A percentile compares a stretch with the other conserved stretches of the same genome.
phyloP scores from a whole-genome alignment of 2,888 invertebrate species.

The Chalcosyrphus nemorum region DNA sequence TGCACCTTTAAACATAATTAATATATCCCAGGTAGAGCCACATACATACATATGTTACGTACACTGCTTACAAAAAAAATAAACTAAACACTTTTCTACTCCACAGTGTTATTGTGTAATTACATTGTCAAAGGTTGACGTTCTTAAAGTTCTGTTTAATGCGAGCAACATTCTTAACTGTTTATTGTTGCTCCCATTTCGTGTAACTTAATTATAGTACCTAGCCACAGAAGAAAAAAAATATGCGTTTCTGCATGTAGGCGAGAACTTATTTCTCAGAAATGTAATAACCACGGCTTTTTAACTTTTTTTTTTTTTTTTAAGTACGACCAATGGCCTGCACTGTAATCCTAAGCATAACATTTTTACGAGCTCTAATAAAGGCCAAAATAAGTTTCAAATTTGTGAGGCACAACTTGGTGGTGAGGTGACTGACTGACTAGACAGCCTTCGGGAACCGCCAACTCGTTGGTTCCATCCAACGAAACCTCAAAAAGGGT shows the following conservation, averaged over 20 bases:
- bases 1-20: background rate
- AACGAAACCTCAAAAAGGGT: conserved; percentile 16
- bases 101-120: conserved; percentile 14
- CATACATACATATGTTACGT: background rate
- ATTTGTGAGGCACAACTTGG: conserved; percentile 21
- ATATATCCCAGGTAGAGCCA: background rate
- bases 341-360: background rate
- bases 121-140: conserved; percentile 54
- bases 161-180: conserved; percentile 48
- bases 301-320: background rate
- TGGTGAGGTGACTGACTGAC: background rate
- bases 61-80: background rate
- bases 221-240: conserved; percentile 19
- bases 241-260: conserved; percentile 21
- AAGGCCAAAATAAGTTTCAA: conserved; percentile 7
- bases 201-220: conserved; percentile 41
- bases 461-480: conserved; percentile 4
- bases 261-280: background rate
- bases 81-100: background rate
- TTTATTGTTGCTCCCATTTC: conserved; percentile 49
- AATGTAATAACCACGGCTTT: background rate
- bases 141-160: conserved; percentile 38
- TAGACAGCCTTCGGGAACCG: conserved; percentile 19
- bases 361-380: background rate
- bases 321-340: conserved; percentile 1